Base-by-base conservation (phyloP, 2,113 vertebrate species). In the Amphiprion percula region DNA sequence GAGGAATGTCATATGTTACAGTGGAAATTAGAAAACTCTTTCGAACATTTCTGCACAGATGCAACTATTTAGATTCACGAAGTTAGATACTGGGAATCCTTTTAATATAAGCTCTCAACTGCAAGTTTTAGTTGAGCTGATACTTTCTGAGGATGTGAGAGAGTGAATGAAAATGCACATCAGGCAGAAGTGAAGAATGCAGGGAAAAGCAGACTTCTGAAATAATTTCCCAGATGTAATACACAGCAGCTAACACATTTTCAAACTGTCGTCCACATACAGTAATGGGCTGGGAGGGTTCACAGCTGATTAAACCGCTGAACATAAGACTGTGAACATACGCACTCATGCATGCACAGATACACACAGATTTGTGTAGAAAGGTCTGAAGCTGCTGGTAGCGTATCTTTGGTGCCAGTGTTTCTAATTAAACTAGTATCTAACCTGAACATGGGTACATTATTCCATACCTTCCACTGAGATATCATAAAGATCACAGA, bases 161-260 rank as follows among this genome's bases (percentile, higher is more conserved):
- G 50, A 12, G 37, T 24, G 6, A 16, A 19, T 26, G 37, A 50
- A 62, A 72, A 39, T 11, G 10, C 14, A 60, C 50, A 24, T 79
- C 1, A 33, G 55, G 24, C 23, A 39, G 41, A 62, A n/a, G 12
- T 47, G 47, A 76, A 33, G 49, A 56, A 58, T 53, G 2, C 4
- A 54, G 66, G 49, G 67, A 79, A 47, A 30, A 53, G 33, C 16
- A 39, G 10, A 64, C 44, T 11, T 75, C 54, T 60, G 46, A 55
- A 69, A 54, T 59, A 19, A 54, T 61, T 69, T 65, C 52, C 63
- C 63, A 46, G 59, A 72, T 47, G 60, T 19, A 68, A 77, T 2
- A 3, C 39, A 49, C 41, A 62, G 33, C n/a, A 80, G 30, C 23
- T 46, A 49, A 63, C 61, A 14, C 41, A n/a, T 44, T 74, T 75